These are phyloP conservation scores for Carcina quercana DNA, from an alignment of 2,888 invertebrate genomes.

Conservation along the genomic window DNA sequence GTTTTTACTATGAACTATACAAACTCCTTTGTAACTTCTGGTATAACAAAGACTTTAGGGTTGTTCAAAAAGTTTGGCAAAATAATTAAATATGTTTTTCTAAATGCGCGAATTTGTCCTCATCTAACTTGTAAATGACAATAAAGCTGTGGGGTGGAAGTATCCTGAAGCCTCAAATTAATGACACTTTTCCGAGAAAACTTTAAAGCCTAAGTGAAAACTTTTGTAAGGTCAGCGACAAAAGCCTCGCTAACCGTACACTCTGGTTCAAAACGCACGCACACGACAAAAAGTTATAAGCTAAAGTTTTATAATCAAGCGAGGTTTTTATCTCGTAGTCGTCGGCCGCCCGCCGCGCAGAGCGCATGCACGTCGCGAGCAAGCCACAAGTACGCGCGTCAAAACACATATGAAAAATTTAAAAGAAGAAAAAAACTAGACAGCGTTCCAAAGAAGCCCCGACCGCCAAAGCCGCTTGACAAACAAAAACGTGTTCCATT, in stretches of 20 bases:
- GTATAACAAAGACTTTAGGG: too few species aligned
- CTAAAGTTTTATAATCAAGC: slow-evolving; percentile 73
- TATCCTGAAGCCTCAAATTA: not conserved
- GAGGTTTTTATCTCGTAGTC: slow-evolving; percentile 73
- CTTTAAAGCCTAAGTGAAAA: slow-evolving; percentile 56
- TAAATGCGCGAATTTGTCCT: too few species aligned
- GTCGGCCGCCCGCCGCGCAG: slow-evolving; percentile 59
- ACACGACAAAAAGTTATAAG: slow-evolving; percentile 69
- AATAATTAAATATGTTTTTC: too few species aligned
- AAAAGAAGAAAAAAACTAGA: slow-evolving; percentile 33
- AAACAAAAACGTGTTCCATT: slow-evolving; percentile 48
- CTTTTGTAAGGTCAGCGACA: slow-evolving; percentile 59
- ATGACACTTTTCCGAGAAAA: slow-evolving; percentile 1
- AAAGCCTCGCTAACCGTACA: slow-evolving; percentile 57
- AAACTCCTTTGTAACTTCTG: too few species aligned
- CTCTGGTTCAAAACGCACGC: slow-evolving; percentile 52
- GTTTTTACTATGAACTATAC: too few species aligned
- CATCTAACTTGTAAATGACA: too few species aligned
- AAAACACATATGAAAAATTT: slow-evolving; percentile 47
- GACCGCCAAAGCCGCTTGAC: slow-evolving; percentile 42
- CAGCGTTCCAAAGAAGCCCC: slow-evolving; percentile 36
- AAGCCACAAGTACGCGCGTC: slow-evolving; percentile 52
- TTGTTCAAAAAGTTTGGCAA: too few species aligned
- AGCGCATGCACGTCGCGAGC: slow-evolving; percentile 54
- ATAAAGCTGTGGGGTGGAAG: too few species aligned